Evolutionary conservation across 1,140 invertebrate species (phyloP).

Genomic region (Copidosoma floridanum): DNA sequence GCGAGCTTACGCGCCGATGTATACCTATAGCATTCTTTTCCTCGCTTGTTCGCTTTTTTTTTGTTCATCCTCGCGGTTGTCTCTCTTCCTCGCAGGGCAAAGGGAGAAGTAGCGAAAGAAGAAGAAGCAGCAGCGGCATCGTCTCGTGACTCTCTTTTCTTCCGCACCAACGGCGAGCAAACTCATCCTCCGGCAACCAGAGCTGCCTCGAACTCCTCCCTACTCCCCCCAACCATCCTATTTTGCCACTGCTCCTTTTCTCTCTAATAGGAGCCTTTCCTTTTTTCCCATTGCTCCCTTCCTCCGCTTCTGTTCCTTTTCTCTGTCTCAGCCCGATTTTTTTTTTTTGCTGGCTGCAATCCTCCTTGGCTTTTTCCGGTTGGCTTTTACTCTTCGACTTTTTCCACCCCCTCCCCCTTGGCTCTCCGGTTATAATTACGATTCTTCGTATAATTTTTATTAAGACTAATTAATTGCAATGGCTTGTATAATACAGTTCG

Average conservation of each 20-base stretch:
- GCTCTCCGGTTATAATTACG: slow-evolving; percentile 45
- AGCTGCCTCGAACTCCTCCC: slow-evolving; percentile 21
- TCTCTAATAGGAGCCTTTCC: neutral
- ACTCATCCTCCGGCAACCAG: slow-evolving; percentile 35
- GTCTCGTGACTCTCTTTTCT: slow-evolving; percentile 50
- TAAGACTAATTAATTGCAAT: slow-evolving; percentile 57
- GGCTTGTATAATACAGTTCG: slow-evolving; percentile 49
- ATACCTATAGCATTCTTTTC: neutral
- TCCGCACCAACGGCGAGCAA: slow-evolving; percentile 39
- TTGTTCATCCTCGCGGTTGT: slow-evolving; percentile 15
- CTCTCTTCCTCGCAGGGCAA: neutral
- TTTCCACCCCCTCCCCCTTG: neutral
- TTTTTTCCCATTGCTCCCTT: too few species aligned
- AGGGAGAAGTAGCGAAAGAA: too few species aligned
- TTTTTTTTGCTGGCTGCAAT: neutral
- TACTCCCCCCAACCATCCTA: neutral
- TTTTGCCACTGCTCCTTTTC: neutral
- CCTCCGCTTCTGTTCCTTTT: neutral
- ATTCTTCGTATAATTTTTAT: slow-evolving; percentile 55
- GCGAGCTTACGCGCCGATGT: slow-evolving; percentile 20
- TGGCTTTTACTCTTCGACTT: neutral
- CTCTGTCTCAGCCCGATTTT: neutral
- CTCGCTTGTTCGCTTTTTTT: too few species aligned
- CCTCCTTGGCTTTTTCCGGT: slow-evolving; percentile 9
- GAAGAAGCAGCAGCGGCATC: slow-evolving; percentile 16